Evolutionary conservation across 2,888 invertebrate species (phyloP).

Genomic region (Epistrophella euchroma): DNA sequence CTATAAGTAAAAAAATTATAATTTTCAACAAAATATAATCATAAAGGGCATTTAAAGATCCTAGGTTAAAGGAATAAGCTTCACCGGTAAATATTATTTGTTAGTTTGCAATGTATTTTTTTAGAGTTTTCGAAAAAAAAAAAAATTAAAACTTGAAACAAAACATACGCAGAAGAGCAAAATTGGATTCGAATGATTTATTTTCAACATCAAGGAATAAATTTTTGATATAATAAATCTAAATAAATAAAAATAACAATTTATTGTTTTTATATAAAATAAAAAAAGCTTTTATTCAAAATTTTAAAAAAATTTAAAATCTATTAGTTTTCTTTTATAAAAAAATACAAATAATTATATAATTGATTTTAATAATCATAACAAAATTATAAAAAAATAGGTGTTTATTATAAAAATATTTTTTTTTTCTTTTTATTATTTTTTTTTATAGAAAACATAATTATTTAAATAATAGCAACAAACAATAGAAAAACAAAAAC

Average conservation of each 20-base stretch:
- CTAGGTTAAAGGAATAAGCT: too few relatives aligned
- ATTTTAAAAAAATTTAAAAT: constrained; percentile 66
- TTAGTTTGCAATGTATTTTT: not conserved
- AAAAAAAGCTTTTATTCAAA: constrained; percentile 66
- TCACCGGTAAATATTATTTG: too few relatives aligned
- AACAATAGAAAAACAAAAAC: constrained; percentile 53
- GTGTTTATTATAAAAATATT: constrained; percentile 54
- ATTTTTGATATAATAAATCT: not conserved
- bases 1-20: too few relatives aligned
- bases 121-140: not conserved
- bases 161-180: not conserved
- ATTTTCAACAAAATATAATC: too few relatives aligned
- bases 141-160: not conserved
- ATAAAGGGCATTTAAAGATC: too few relatives aligned
- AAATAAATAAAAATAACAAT: constrained; percentile 44
- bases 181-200: not conserved
- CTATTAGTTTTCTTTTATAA: constrained; percentile 42
- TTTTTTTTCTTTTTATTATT: not conserved
- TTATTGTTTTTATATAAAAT: constrained; percentile 66
- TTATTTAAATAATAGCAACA: constrained; percentile 59
- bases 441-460: constrained; percentile 14
- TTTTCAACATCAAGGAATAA: not conserved
- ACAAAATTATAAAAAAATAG: constrained; percentile 68
- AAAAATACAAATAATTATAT: constrained; percentile 63
- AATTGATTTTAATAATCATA: constrained; percentile 64